Percentiles rank a stretch among this genome's conserved stretches.
Conservation (phyloP, 2,113 vertebrate genomes). For the Rattus rattus region DNA sequence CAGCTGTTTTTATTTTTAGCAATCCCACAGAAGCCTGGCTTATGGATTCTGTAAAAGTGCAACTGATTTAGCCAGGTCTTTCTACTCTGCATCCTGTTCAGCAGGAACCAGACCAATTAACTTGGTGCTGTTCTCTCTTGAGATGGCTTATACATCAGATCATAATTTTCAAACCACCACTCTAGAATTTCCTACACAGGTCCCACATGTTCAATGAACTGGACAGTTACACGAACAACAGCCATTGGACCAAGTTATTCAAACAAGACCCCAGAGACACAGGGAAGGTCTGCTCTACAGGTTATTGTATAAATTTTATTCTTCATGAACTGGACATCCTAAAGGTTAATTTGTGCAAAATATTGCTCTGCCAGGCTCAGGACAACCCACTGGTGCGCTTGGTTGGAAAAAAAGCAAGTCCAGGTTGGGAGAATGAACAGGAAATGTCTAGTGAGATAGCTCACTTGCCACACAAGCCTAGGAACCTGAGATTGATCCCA, state of each 20-base stretch:
- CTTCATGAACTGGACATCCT: background rate
- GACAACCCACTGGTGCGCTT: background rate
- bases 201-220: background rate
- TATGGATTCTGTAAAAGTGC: background rate
- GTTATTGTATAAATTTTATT: background rate
- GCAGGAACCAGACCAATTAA: background rate
- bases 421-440: background rate
- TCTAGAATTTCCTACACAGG: background rate
- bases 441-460: background rate
- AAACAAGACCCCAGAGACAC: accelerated
- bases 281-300: too few species aligned
- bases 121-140: background rate
- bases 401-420: background rate
- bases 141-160: background rate
- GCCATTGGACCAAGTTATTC: background rate
- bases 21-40: background rate
- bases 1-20: background rate
- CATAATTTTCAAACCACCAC: background rate
- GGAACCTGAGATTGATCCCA: background rate
- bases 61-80: background rate
- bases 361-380: too few species aligned
- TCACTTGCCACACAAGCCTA: background rate
- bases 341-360: background rate
- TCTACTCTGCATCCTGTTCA: background rate
- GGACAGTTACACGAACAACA: accelerated